A percentile compares a stretch with the other conserved stretches of the same genome.
phyloP scores from a whole-genome alignment of 2,888 invertebrate genomes.

The Leptopilina myrica region DNA sequence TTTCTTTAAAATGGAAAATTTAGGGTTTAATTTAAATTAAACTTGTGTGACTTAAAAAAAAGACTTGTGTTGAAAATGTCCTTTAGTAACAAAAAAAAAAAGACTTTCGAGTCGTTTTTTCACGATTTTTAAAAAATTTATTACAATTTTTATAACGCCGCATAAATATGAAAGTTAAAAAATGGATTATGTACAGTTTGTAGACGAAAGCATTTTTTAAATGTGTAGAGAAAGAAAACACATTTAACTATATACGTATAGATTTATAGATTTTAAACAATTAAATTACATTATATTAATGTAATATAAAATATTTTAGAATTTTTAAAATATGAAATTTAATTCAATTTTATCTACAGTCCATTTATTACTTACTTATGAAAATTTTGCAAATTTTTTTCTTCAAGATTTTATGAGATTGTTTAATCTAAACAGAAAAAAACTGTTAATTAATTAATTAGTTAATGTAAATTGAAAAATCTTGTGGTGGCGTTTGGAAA shows the following conservation, averaged over 20 bases:
- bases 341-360: conserved; percentile 12
- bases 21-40: neutral
- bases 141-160: conserved; percentile 34
- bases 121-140: conserved; percentile 15
- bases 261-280: neutral
- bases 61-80: conserved; percentile 7
- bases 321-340: conserved; percentile 12
- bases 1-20: neutral
- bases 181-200: conserved; percentile 9
- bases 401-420: neutral
- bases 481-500: too few relatives aligned
- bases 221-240: neutral
- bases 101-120: neutral
- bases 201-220: conserved; percentile 9
- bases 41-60: neutral
- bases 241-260: too few relatives aligned
- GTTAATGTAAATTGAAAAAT: too few relatives aligned
- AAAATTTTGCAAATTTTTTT: neutral
- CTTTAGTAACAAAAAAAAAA: neutral
- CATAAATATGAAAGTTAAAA: neutral
- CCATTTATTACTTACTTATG: neutral
- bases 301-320: conserved; percentile 12
- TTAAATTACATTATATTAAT: conserved; percentile 39
- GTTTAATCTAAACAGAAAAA: neutral
- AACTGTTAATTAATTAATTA: too few relatives aligned